phyloP scores from a whole-genome alignment of 2,113 vertebrate species.

The Mesoclemmys tuberculata region DNA sequence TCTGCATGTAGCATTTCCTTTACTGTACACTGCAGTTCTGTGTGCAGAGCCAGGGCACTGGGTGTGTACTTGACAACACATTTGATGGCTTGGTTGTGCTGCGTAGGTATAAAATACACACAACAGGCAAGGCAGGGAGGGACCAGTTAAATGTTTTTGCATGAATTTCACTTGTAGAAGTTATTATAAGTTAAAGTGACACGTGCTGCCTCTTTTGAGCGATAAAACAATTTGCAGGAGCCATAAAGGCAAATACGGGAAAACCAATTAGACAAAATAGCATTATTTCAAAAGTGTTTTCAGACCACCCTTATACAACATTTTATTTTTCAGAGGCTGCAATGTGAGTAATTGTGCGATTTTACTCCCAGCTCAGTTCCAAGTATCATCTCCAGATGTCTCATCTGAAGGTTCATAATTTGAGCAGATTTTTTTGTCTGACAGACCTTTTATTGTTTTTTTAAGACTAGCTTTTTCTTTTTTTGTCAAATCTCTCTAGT shows the following conservation, averaged over 20 bases:
- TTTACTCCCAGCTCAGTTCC: neutral
- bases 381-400: neutral
- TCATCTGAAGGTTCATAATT: too few species aligned
- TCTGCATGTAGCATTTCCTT: too few species aligned
- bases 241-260: neutral
- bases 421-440: too few species aligned
- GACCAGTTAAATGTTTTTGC: neutral
- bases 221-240: neutral
- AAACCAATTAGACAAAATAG: neutral
- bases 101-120: neutral
- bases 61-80: neutral
- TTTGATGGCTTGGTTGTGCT: neutral
- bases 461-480: neutral
- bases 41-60: neutral
- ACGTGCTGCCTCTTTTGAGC: neutral
- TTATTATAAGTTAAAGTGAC: neutral
- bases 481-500: neutral
- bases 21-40: too few species aligned
- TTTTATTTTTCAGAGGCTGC: neutral
- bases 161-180: neutral
- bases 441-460: neutral
- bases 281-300: neutral
- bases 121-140: neutral
- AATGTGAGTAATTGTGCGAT: neutral
- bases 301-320: neutral